These are phyloP conservation scores for Chlorospingus semifuscus DNA, from an alignment of 2,797 vertebrate genomes.

Conservation along the genomic window DNA sequence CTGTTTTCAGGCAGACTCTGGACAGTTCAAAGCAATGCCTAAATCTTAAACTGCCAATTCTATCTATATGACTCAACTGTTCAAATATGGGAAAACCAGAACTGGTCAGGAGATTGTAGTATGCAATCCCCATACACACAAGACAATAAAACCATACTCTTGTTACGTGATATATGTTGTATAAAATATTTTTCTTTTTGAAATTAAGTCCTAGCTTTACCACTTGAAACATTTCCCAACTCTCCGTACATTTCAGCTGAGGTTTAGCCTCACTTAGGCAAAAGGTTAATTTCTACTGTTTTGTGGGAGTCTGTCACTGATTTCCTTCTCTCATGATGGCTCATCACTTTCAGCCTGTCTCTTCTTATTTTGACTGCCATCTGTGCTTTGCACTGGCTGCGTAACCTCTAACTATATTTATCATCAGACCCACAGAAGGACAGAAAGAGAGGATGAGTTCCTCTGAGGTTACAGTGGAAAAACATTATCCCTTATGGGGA, in stretches of 20 bases:
- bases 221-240: background rate
- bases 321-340: background rate
- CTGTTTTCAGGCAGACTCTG: background rate
- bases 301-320: background rate
- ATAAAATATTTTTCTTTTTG: background rate
- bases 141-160: background rate
- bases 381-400: background rate
- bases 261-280: background rate
- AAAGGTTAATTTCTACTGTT: background rate
- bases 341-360: background rate
- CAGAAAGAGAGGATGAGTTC: background rate
- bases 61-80: background rate
- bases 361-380: background rate
- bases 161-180: background rate
- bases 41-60: background rate
- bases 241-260: background rate
- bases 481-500: background rate
- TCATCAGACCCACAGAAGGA: background rate
- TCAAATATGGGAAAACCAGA: background rate
- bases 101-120: background rate
- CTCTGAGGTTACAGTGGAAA: background rate
- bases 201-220: background rate
- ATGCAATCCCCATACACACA: background rate
- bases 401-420: background rate
- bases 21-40: background rate